Base-by-base conservation (phyloP, 1,140 invertebrate genomes). In the Sitophilus oryzae region DNA sequence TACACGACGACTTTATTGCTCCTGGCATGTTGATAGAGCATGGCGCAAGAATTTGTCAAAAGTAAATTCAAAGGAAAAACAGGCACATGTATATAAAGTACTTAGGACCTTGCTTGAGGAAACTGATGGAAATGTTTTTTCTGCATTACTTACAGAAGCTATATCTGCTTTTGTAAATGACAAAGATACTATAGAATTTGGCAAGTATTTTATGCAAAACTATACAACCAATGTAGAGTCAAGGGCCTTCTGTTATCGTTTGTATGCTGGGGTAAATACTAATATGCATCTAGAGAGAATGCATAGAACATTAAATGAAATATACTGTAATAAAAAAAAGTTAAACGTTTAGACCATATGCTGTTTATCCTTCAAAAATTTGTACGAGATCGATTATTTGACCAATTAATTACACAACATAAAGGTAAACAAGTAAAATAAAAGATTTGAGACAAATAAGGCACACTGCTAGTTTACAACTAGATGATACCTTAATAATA, bases 211-310 rank as follows among this genome's bases (percentile, higher is more conserved):
- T 38, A 25, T 35, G 14, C 20, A 46, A 6, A 22, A 54, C 48
- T 54, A 47, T 34, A 15, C 18, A n/a, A 19, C 21, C 3, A 54
- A 53, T 14, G 9, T 14, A 11, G 21, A 36, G 22, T 45, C 18
- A 11, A 46, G 51, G 51, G 51, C 51, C 9, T 48, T 40, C 22
- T 54, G 44, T 48, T 18, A 47, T 34, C 14, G 52, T 16, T 14
- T 46, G 10, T 4, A 48, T 16, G n/a, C 11, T 6, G 52, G 52
- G 8, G 38, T 54, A 6, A 54, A 54, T 34, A 47, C 44, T 9
- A 54, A 54, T 18, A 48, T 47, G 43, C 20, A 48, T 8, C 19
- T 54, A 19, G 52, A 54, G 25, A 34, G 36, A 14, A 25, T 54
- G 44, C 52, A 54, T 30, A 14, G 15, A 19, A 35, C 36, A 19